phyloP scores from a whole-genome alignment of 2,113 vertebrate genomes.

The Cyanoramphus novaezelandiae region DNA sequence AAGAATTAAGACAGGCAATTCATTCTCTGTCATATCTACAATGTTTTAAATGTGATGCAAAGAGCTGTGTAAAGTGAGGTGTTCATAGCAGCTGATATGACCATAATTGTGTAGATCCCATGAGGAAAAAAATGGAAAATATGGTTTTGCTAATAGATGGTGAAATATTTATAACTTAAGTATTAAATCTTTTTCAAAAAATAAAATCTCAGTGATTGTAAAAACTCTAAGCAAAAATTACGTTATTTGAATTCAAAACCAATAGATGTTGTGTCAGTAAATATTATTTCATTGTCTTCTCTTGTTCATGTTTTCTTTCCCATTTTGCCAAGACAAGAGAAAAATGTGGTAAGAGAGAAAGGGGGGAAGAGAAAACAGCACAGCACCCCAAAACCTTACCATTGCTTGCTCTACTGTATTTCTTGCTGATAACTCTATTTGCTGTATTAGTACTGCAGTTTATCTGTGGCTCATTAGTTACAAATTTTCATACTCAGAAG shows the following conservation, averaged over 20 bases:
- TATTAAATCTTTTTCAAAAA: not conserved
- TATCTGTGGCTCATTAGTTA: not conserved
- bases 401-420: not conserved
- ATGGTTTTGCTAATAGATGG: not conserved
- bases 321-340: not conserved
- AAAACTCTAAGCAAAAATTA: not conserved
- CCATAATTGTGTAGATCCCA: not conserved
- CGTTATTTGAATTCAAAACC: not conserved
- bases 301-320: not conserved
- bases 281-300: not conserved
- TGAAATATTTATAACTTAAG: not conserved
- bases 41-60: constrained; percentile 12
- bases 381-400: not conserved
- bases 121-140: not conserved
- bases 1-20: constrained; percentile 21
- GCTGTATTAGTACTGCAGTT: not conserved
- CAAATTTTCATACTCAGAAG: not conserved
- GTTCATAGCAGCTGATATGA: not conserved
- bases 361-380: not conserved
- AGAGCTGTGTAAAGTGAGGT: not conserved
- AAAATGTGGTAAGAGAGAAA: not conserved
- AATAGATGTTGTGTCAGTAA: not conserved
- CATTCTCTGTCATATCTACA: not conserved
- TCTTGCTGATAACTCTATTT: not conserved
- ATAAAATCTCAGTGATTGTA: not conserved